Conservation (phyloP, 2,888 invertebrate genomes). For the Caenorhabditis wallacei region DNA sequence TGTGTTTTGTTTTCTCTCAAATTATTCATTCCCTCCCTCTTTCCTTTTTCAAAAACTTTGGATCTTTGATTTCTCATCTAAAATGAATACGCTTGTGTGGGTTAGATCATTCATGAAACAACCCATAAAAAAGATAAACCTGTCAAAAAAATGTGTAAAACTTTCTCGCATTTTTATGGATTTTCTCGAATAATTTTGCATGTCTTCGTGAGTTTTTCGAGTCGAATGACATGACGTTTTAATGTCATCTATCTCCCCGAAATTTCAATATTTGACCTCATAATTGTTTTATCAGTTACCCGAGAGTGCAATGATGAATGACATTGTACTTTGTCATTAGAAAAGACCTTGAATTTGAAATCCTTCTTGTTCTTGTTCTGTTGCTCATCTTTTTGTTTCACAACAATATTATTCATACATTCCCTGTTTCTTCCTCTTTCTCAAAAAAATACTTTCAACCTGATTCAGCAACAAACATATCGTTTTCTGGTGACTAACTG, state of each 20-base stretch:
- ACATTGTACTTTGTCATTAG: no score
- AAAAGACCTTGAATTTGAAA: not conserved
- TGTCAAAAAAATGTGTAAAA: conserved; percentile 17
- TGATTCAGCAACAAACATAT: conserved; percentile 15
- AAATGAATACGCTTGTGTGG: conserved; percentile 6
- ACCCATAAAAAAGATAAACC: conserved; percentile 21
- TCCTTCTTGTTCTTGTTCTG: not conserved
- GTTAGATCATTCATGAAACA: conserved; percentile 9
- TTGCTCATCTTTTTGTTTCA: conserved; percentile 12
- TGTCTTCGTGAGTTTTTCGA: not conserved
- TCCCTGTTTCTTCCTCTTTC: not conserved
- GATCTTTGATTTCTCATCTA: conserved; percentile 23
- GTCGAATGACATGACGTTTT: not conserved
- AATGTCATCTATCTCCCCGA: not conserved
- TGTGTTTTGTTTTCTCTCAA: conserved; percentile 6
- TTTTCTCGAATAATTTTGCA: not conserved
- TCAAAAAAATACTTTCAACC: conserved; percentile 1
- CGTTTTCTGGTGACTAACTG: conserved; percentile 39
- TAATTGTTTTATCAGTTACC: not conserved
- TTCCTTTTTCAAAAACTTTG: not conserved
- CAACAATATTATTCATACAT: conserved; percentile 14
- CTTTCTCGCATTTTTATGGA: conserved; percentile 3
- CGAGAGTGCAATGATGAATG: not conserved
- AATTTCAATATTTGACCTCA: not conserved
- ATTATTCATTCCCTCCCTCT: not conserved